These are phyloP conservation scores for Sebastes matsubarae DNA, from an alignment of 2,797 vertebrate genomes.

Conservation along the genomic window DNA sequence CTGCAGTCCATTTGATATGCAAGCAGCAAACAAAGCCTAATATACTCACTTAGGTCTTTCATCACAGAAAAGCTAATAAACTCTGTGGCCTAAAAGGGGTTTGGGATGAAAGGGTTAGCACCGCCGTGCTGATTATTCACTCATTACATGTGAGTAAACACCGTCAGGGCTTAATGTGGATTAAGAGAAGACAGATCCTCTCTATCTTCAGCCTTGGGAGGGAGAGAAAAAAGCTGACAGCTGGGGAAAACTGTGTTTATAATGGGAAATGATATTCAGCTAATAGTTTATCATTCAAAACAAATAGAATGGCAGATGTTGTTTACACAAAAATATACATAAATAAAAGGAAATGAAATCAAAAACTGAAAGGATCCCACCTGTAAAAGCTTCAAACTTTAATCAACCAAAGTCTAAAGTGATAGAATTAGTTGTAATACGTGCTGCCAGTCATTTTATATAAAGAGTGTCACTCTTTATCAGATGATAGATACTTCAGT, in stretches of 20 bases:
- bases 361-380: neutral
- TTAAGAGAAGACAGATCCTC: constrained; percentile 47
- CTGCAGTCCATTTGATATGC: constrained; percentile 78
- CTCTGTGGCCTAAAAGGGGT: constrained; percentile 36
- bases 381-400: neutral
- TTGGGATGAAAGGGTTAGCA: constrained; percentile 72
- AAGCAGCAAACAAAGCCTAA: constrained; percentile 65
- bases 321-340: neutral
- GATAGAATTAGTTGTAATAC: neutral
- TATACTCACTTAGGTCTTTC: constrained; percentile 70
- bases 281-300: neutral
- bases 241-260: neutral
- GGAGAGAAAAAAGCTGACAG: constrained; percentile 35
- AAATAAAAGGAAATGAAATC: neutral
- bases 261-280: neutral
- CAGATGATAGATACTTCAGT: neutral
- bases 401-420: neutral
- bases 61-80: constrained; percentile 74
- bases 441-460: neutral
- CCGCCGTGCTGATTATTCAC: constrained; percentile 76
- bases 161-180: constrained; percentile 63
- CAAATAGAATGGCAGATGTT: neutral
- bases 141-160: constrained; percentile 81
- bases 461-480: neutral
- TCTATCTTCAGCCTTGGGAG: constrained; percentile 29